phyloP scores from a whole-genome alignment of 1,140 invertebrate genomes.

The Pemphigus obesinymphae region DNA sequence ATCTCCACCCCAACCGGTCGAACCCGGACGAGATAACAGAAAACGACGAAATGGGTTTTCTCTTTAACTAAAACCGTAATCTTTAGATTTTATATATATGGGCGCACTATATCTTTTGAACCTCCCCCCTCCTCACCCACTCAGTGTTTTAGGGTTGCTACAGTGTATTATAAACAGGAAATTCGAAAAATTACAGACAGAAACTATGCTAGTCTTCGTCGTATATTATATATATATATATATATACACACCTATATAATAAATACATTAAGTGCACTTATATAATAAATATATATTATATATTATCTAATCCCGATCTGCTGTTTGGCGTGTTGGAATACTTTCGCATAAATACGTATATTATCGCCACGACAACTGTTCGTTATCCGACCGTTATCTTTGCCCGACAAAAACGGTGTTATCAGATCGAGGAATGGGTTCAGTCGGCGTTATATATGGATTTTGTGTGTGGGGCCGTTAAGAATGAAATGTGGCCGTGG shows the following conservation, averaged over 20 bases:
- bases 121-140: too few species aligned
- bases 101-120: not conserved
- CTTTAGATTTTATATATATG: slow-evolving; percentile 17
- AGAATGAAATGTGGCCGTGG: not conserved
- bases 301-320: slow-evolving; percentile 12
- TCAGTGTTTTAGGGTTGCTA: not conserved
- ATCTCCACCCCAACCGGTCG: too few species aligned
- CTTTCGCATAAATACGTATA: slow-evolving; percentile 9
- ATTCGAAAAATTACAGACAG: slow-evolving; percentile 23
- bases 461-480: slow-evolving; percentile 25
- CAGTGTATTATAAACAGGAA: slow-evolving; percentile 15
- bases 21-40: not conserved
- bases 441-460: slow-evolving; percentile 24
- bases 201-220: slow-evolving; percentile 19
- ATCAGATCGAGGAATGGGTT: not conserved
- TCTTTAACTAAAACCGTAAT: not conserved
- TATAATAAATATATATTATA: too few species aligned
- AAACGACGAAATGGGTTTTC: slow-evolving; percentile 5
- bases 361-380: not conserved
- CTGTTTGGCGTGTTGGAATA: slow-evolving; percentile 7
- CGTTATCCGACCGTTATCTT: slow-evolving; percentile 20
- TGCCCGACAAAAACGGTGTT: not conserved
- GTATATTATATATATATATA: not conserved
- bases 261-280: too few species aligned
- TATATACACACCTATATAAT: too few species aligned